Evolutionary conservation across 2,888 invertebrate genomes (phyloP), one percentile per base, ranked within the genome.

Genomic region (Hoplodrina ambigua): DNA sequence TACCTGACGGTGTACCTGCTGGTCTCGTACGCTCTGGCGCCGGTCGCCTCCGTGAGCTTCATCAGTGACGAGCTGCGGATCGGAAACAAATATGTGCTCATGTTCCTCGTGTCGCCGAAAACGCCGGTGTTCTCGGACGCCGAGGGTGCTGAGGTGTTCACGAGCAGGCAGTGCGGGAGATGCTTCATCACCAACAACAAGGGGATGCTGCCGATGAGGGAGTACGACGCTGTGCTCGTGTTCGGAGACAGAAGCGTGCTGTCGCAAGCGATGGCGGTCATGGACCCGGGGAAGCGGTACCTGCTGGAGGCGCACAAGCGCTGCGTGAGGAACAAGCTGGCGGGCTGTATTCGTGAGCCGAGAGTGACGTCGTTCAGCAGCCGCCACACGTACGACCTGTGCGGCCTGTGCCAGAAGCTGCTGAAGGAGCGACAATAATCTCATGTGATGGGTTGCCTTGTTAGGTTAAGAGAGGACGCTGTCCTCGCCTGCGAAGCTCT

Each of bases 131-230:
- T 90, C 69, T 69, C 86, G 0, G 93, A 93, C 60, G 69, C 74
- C 0, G 92, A 92, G 0, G 92, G 91, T 1, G 90, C 90, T 0
- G 85, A 86, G 2, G 90, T 91, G 55, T 91, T 93, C 73, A 69
- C 75, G 1, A 70, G 79, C 4, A 70, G 88, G 4, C 78, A 80
- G 13, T 93, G 93, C 77, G 91, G 89, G 0, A 72, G 58, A 4
- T 94, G 93, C 69, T 92, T 91, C 76, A 75, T 93, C 44, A 93
- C 93, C 0, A 93, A 93, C 71, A 93, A 93, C 76, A 88, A 78
- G 61, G 93, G 92, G 0, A 91, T 93, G 64, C 70, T 93, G 11
- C 93, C 93, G 11, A 75, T 90, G 72, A 84, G 85, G 62, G 90
- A 91, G 69, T 94, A 88, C 75, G 93, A 94, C 56, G 93, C 93